Base-by-base conservation (phyloP, 2,888 invertebrate species). In the Hypsopygia costalis region DNA sequence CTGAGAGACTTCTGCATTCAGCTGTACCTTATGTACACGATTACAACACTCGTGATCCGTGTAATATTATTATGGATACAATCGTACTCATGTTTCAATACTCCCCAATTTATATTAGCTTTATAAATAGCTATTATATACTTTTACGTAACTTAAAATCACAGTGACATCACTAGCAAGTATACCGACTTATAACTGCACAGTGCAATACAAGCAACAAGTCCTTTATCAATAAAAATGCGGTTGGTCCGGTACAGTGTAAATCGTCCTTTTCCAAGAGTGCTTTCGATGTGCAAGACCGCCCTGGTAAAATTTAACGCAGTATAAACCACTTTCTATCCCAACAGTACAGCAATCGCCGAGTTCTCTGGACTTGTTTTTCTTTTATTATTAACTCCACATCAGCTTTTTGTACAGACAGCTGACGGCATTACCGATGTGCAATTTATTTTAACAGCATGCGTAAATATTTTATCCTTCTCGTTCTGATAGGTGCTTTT, bases 361-460 rank as follows among this genome's bases (percentile, higher is more conserved):
- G 34, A 45, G 38, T 46, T 43, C 29, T 42, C 43, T 25, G 32
- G 36, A 32, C 40, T 41, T 34, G 35, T 40, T 40, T 41, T 46
- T 40, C 38, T 37, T 45, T 43, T 46, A 45, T 43, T 46, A 45
- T 48, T 51, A 41, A 31, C 47, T 30, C 31, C 32, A 37, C 40
- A 44, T 43, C 44, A 22, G 36, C 58, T 76, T 75, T 76, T 73
- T 75, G 49, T 60, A 48, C 44, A 28, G 55, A 60, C 69, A 65
- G 67, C 66, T 69, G 69, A 67, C 53, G 59, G 60, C 67, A 66
- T 60, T 62, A 62, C 52, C 51, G 41, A 57, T 6, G n/a, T 54
- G 57, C 66, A 68, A 68, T 71, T 70, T 67, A 69, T 63, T 69
- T 68, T 71, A 66, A 71, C 69, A 51, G 58, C 41, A 44, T 58